Evolutionary conservation across 2,888 invertebrate genomes (phyloP), one percentile per base, ranked within the genome.

Genomic region (Platycheirus rosarum): DNA sequence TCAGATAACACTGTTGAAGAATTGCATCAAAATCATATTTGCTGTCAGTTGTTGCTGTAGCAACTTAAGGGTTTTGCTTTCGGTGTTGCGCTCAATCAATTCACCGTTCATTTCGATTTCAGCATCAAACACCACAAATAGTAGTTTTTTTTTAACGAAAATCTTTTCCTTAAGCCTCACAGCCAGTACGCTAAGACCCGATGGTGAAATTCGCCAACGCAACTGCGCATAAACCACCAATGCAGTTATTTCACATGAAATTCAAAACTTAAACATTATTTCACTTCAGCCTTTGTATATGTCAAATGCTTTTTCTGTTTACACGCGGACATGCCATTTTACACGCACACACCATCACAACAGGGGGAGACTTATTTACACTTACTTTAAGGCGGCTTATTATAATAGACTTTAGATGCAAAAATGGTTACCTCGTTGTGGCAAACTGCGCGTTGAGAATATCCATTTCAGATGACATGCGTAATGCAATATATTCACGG

Each of bases 191-290:
- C 9, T 14, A 23, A 23, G 6, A 5, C 1, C 8, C 8, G 29
- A 65, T 76, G 60, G 66, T 44, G 63, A 80, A 82, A 71, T n/a
- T n/a, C n/a, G n/a, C n/a, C 44, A 29, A n/a, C 44, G 20, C 13
- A 55, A 18, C 9, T 14, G 26, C 8, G 37, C 14, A 60, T 26
- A 7, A 18, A 18, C 9, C 26, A 4, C 23, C 20, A 48, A 20
- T 75, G 65, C 40, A 66, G 80, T 55, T 62, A 73, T 77, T 80
- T 82, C 77, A 73, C 77, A 82, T 82, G 82, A 82, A 77, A 82
- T 73, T 77, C 40, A 71, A 82, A 73, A 73, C 82, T 73, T n/a
- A 53, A 63, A 62, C 66, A 71, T n/a, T 55, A 77, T 35, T 63
- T 40, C 26, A 23, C n/a, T n/a, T n/a, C n/a, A 76, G 60, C 49